A percentile compares a stretch with the other conserved stretches of the same genome.
These are phyloP conservation scores for Aquatica leii DNA, from an alignment of 2,888 invertebrate genomes.

Conservation along the genomic window DNA sequence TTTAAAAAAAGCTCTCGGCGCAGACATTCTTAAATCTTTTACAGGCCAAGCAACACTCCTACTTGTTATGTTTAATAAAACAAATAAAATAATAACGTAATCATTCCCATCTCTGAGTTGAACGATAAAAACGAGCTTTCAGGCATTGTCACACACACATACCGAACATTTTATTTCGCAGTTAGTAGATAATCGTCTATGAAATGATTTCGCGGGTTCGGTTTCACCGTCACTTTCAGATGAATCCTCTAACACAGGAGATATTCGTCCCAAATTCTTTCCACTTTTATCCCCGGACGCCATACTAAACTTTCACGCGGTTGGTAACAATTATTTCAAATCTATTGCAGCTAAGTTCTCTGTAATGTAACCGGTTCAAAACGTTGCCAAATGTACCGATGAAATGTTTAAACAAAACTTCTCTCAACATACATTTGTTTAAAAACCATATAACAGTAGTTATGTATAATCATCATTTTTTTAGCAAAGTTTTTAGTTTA, in stretches of 20 bases:
- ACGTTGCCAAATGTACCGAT: conserved; percentile 25
- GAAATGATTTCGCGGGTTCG: conserved; percentile 78
- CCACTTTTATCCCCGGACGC: conserved; percentile 55
- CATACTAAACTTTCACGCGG: conserved; percentile 49
- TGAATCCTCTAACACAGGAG: conserved; percentile 65
- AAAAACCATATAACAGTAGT: too few relatives aligned
- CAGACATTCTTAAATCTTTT: conserved; percentile 18
- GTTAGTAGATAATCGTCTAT: conserved; percentile 83
- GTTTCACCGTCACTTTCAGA: conserved; percentile 86
- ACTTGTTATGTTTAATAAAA: conserved; percentile 41
- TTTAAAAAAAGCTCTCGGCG: conserved; percentile 5
- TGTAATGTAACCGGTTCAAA: neutral
- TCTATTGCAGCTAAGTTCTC: neutral
- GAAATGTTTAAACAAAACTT: too few relatives aligned
- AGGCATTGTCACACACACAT: conserved; percentile 57
- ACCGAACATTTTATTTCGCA: conserved; percentile 84
- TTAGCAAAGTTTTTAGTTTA: too few relatives aligned
- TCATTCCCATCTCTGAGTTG: conserved; percentile 48
- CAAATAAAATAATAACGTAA: conserved; percentile 40
- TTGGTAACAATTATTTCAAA: conserved; percentile 34
- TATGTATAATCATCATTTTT: too few relatives aligned
- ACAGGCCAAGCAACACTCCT: conserved; percentile 41
- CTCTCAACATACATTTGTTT: too few relatives aligned
- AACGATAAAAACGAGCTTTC: conserved; percentile 40
- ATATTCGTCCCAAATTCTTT: conserved; percentile 55